Conservation (phyloP, 2,113 vertebrate species). For the Cinclus mexicanus region DNA sequence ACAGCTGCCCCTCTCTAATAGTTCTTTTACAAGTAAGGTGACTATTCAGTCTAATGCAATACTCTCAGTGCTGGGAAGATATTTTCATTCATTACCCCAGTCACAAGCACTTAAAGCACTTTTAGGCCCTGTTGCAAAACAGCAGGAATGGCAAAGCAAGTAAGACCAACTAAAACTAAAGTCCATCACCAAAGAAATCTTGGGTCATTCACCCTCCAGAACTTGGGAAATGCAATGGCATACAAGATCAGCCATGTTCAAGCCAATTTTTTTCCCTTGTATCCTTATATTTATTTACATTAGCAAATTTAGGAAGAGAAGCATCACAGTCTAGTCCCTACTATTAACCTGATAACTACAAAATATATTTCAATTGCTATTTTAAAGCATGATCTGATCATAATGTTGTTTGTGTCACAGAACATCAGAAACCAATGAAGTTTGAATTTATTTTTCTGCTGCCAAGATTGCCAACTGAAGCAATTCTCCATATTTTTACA, state of each 20-base stretch:
- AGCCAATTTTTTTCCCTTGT: neutral
- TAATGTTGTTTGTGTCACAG: neutral
- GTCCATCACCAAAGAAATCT: constrained; percentile 72
- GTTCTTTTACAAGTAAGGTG: constrained; percentile 98
- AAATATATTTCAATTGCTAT: constrained; percentile 9
- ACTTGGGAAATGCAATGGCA: constrained; percentile 49
- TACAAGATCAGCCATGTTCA: neutral
- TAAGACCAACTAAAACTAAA: constrained; percentile 70
- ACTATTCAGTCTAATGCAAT: constrained; percentile 96
- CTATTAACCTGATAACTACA: neutral
- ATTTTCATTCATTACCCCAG: constrained; percentile 98
- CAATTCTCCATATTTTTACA: constrained; percentile 23
- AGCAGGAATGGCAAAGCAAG: constrained; percentile 81
- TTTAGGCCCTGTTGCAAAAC: constrained; percentile 89
- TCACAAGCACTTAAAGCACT: constrained; percentile 99
- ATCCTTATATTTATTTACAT: neutral
- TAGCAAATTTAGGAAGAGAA: neutral
- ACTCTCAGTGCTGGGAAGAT: constrained; percentile 85
- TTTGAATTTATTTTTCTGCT: constrained; percentile 16
- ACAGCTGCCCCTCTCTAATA: constrained; percentile 87
- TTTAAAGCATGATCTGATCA: neutral
- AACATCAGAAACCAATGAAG: constrained; percentile 36
- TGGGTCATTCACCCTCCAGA: constrained; percentile 47
- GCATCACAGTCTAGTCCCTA: neutral
- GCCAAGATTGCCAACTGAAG: neutral